A percentile compares a stretch with the other conserved stretches of the same genome.
Evolutionary conservation across 1,140 invertebrate genomes (phyloP).

Genomic region (Uloborus diversus): DNA sequence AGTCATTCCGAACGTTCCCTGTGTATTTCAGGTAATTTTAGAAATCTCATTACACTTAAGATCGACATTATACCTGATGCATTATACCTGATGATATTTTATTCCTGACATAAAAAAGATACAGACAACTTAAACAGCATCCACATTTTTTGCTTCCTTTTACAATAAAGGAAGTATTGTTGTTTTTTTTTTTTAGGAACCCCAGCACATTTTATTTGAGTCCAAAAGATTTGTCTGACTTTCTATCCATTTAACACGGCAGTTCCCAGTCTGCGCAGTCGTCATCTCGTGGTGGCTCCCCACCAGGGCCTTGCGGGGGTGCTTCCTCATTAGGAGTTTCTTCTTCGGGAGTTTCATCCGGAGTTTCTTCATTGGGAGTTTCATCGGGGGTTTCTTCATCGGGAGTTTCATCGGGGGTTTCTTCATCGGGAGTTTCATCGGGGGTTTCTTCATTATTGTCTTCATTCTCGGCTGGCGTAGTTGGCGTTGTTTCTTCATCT

Average conservation of each 20-base stretch:
- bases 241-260: slow-evolving; percentile 10
- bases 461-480: background rate
- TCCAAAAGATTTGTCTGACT: no score
- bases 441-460: background rate
- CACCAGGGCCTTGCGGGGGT: slow-evolving; percentile 2
- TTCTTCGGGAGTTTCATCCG: background rate
- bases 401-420: background rate
- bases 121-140: no score
- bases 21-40: no score
- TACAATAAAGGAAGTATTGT: no score
- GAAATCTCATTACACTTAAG: no score
- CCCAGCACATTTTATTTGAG: no score
- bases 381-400: background rate
- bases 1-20: no score
- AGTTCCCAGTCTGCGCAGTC: slow-evolving; percentile 22
- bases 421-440: background rate
- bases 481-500: background rate
- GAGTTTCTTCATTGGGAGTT: background rate
- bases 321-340: background rate
- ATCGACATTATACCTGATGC: no score
- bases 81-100: background rate
- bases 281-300: slow-evolving; percentile 13
- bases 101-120: background rate
- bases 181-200: no score
- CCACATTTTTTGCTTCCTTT: no score